These are phyloP conservation scores for Cerastis rubricosa DNA, from an alignment of 2,888 invertebrate species.

Conservation along the genomic window DNA sequence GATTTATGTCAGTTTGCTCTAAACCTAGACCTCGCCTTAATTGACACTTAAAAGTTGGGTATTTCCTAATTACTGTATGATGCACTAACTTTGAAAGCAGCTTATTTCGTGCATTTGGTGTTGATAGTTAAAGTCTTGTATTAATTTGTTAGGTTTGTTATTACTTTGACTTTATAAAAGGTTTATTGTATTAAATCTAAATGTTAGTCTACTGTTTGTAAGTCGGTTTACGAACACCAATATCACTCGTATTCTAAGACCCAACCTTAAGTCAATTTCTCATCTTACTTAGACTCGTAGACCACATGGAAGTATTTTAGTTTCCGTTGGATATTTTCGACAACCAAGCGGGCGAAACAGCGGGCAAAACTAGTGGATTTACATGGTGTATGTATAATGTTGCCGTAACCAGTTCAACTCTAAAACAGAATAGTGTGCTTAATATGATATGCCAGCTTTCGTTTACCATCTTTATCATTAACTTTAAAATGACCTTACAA, in stretches of 20 bases:
- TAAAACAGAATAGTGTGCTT: neutral
- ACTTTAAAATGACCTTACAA: neutral
- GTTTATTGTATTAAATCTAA: neutral
- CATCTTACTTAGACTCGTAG: neutral
- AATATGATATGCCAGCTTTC: neutral
- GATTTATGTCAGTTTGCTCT: constrained; percentile 5
- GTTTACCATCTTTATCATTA: neutral
- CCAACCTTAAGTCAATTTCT: neutral
- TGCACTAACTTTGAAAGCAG: constrained; percentile 14
- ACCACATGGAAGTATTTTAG: neutral
- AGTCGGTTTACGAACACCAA: neutral
- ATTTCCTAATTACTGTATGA: neutral
- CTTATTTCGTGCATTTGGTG: constrained; percentile 3
- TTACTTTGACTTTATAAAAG: neutral
- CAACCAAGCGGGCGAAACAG: neutral
- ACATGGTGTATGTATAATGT: neutral
- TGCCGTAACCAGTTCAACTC: neutral
- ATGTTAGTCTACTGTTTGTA: neutral
- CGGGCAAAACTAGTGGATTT: neutral
- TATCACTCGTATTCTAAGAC: neutral
- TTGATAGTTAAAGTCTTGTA: neutral
- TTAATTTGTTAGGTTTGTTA: neutral
- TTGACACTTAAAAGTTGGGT: constrained; percentile 20
- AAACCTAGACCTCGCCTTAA: neutral
- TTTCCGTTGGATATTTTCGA: neutral